Percentiles rank a stretch among this genome's conserved stretches.
phyloP scores from a whole-genome alignment of 2,888 invertebrate species.

The Caenorhabditis afra region DNA sequence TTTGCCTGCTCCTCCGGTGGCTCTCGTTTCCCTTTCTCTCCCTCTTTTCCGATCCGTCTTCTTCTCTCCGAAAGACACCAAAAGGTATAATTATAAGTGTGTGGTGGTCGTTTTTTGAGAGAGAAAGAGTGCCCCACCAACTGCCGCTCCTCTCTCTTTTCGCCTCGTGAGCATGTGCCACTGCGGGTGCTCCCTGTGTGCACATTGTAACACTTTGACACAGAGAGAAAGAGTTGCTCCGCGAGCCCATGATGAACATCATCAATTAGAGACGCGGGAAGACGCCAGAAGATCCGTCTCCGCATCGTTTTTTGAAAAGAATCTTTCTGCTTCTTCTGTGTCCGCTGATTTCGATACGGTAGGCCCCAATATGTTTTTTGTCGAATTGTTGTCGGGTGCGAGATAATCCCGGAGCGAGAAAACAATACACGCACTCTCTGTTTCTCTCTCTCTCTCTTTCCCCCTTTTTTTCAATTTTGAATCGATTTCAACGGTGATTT shows the following conservation, averaged over 20 bases:
- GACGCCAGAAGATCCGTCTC: constrained; percentile 5
- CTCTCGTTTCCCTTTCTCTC: constrained; percentile 5
- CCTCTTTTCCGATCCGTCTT: neutral
- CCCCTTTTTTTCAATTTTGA: too few species aligned
- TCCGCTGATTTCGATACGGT: too few species aligned
- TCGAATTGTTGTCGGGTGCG: too few species aligned
- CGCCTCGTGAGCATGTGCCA: constrained; percentile 43
- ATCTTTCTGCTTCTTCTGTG: too few species aligned
- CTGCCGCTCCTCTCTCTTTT: neutral
- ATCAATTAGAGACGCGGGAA: constrained; percentile 45
- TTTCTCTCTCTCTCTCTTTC: neutral
- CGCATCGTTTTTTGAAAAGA: constrained; percentile 18
- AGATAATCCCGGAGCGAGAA: constrained; percentile 41
- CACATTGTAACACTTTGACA: constrained; percentile 52
- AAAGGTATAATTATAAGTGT: constrained; percentile 39
- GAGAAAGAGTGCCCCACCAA: neutral
- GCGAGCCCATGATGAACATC: constrained; percentile 38
- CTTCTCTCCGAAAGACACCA: constrained; percentile 30
- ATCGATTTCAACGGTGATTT: too few species aligned
- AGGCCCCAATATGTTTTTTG: too few species aligned
- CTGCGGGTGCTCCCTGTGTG: too few species aligned
- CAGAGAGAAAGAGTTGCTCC: constrained; percentile 11
- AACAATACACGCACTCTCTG: constrained; percentile 11
- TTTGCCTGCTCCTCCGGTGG: neutral
- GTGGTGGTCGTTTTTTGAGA: constrained; percentile 37